Conservation (phyloP, 2,888 invertebrate genomes). For the Leucoptera coffeella region DNA sequence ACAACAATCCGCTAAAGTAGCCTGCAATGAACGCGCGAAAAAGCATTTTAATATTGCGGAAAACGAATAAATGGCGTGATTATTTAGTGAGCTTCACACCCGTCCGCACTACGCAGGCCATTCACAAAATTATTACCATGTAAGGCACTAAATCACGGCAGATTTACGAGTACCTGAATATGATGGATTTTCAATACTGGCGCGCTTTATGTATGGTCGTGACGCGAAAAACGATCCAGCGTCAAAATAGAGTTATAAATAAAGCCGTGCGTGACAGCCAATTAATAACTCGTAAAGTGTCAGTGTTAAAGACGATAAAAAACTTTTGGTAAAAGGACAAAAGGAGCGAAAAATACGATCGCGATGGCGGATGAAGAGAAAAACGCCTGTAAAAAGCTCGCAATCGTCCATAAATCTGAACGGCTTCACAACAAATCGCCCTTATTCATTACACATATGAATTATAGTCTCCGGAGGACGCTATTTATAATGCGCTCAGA, state of each 20-base stretch:
- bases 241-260: constrained; percentile 54
- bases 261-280: constrained; percentile 42
- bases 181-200: constrained; percentile 53
- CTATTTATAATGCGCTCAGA: constrained; percentile 40
- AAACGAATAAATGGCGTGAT: constrained; percentile 16
- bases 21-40: no score
- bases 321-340: constrained; percentile 23
- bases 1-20: no score
- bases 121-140: constrained; percentile 45
- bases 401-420: constrained; percentile 48
- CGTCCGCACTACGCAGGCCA: constrained; percentile 45
- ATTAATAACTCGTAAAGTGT: constrained; percentile 55
- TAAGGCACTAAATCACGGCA: constrained; percentile 47
- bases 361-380: constrained; percentile 41
- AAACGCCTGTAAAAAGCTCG: constrained; percentile 44
- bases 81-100: constrained; percentile 44
- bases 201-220: constrained; percentile 28
- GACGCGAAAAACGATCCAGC: constrained; percentile 34
- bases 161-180: constrained; percentile 53
- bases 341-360: constrained; percentile 40
- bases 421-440: constrained; percentile 52
- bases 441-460: constrained; percentile 54
- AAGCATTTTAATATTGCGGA: constrained; percentile 42
- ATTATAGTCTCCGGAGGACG: constrained; percentile 33
- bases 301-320: constrained; percentile 43